Base-by-base conservation (phyloP, 1,140 invertebrate species). In the Neelides sp. region DNA sequence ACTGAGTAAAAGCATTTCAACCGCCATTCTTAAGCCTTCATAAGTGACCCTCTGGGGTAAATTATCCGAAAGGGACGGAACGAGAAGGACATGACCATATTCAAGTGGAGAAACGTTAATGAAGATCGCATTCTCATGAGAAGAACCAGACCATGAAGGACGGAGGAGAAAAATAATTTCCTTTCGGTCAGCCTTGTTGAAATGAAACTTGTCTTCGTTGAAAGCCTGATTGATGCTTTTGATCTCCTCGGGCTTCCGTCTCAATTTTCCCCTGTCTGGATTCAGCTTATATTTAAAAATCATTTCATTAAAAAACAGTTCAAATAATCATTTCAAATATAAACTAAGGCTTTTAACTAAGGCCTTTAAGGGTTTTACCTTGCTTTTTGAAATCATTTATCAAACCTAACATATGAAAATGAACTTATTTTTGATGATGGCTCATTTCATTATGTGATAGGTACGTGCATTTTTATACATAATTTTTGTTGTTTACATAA, bases 91-190 rank as follows among this genome's bases (percentile, higher is more conserved):
- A 65, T 85, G 78, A 30, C 77, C 73, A 53, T 66, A 71, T 54
- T 78, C 76, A 55, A 84, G 68, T 2, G 83, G 83, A 63, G 81
- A 84, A 2, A 77, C 72, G 71, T 85, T 85, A 26, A 80, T 72
- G 24, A 78, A 59, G 47, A 66, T 45, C 20, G 46, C 42, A 45
- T 58, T 43, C 8, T 35, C 36, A 26, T 37, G 3, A 24, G 36
- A 15, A 24, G 5, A 7, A 5, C 43, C 52, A 28, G 55, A 54
- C 52, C 63, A 57, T 41, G 41, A 50, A 23, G 51, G 42, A 43
- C 61, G 59, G 45, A 70, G 54, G 24, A 71, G 54, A 54, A 75
- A 71, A 32, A 79, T 60, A 43, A 78, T 68, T 68, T 84, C 82
- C 55, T 71, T 58, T 15, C 65, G 20, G 17, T 68, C 62, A 44